Percentiles rank a stretch among this genome's conserved stretches.
Evolutionary conservation across 2,888 invertebrate species (phyloP).

Genomic region (Mamestra brassicae): DNA sequence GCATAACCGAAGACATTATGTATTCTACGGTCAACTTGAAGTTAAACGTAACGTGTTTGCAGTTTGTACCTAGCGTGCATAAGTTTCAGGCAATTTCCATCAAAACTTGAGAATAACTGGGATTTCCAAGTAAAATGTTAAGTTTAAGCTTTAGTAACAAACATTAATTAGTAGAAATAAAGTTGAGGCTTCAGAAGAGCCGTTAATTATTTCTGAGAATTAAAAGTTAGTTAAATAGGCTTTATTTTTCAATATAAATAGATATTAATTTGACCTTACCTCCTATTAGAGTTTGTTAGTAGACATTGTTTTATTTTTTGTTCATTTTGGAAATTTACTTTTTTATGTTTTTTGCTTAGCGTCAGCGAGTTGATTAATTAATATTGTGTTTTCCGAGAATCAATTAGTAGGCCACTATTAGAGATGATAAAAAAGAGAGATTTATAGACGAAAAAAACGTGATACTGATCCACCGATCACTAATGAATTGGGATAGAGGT

Average conservation of each 20-base stretch:
- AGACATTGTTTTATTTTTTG: background rate
- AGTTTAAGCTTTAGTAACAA: conserved; percentile 45
- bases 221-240: background rate
- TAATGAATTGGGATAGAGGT: too few relatives aligned
- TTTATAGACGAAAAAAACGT: too few relatives aligned
- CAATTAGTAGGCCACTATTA: background rate
- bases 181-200: conserved; percentile 8
- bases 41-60: conserved; percentile 49
- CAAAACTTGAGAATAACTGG: conserved; percentile 55
- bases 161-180: conserved; percentile 59
- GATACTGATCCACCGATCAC: too few relatives aligned
- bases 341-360: background rate
- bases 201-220: conserved; percentile 14
- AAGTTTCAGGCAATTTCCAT: conserved; percentile 58
- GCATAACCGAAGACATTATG: conserved; percentile 34
- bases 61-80: conserved; percentile 45
- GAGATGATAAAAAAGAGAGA: too few relatives aligned
- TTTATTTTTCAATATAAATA: conserved; percentile 10
- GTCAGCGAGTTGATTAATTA: background rate
- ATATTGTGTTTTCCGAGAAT: background rate
- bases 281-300: background rate
- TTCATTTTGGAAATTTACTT: background rate
- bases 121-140: conserved; percentile 57
- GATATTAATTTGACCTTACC: background rate
- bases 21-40: conserved; percentile 61